Percentiles rank a stretch among this genome's conserved stretches.
Evolutionary conservation across 2,888 invertebrate species (phyloP).

Genomic region (Invenusta paracnida): DNA sequence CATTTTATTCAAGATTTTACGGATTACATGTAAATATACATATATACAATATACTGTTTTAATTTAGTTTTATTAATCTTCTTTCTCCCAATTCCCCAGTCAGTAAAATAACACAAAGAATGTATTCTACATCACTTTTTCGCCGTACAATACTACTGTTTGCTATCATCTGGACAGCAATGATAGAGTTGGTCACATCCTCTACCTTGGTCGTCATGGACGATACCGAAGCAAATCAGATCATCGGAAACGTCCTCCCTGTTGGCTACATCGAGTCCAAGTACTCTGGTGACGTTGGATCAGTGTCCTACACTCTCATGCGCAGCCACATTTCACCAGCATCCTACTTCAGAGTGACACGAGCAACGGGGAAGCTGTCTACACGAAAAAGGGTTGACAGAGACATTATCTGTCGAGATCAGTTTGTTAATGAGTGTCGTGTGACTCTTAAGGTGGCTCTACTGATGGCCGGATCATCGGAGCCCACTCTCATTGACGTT

Average conservation of each 20-base stretch:
- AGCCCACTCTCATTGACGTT: slow-evolving; percentile 22
- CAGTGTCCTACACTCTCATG: neutral
- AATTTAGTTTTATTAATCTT: no score
- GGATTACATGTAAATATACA: no score
- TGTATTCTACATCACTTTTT: no score
- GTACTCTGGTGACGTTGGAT: neutral
- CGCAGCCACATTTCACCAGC: neutral
- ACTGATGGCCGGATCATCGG: neutral
- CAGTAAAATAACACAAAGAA: no score
- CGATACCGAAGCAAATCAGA: neutral
- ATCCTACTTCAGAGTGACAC: neutral
- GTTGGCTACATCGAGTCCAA: neutral
- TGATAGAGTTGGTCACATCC: no score
- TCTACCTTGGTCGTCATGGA: neutral
- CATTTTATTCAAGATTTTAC: no score
- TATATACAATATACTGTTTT: no score
- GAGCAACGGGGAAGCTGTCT: slow-evolving; percentile 31
- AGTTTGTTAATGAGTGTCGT: neutral
- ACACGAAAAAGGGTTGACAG: slow-evolving; percentile 13
- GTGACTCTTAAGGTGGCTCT: slow-evolving; percentile 4
- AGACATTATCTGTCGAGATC: slow-evolving; percentile 22
- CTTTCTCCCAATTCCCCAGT: no score
- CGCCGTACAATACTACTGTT: no score
- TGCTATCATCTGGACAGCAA: no score
- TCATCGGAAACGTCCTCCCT: neutral